Evolutionary conservation across 2,888 invertebrate species (phyloP).

Genomic region (Nematopogon swammerdamellus): DNA sequence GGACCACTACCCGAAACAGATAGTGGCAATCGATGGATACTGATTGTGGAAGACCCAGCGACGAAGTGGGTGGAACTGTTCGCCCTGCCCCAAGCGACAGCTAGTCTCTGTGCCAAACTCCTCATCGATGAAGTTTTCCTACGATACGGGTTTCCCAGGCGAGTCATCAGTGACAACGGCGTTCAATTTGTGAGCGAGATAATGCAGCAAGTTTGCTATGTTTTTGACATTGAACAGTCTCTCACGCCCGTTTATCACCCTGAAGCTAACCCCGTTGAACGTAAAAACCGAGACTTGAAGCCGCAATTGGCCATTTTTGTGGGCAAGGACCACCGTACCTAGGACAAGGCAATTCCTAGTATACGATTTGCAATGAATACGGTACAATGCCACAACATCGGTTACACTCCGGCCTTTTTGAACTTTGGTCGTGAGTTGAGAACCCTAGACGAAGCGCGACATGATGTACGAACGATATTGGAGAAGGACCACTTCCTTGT

Average conservation of each 20-base stretch:
- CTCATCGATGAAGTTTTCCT: constrained; percentile 12
- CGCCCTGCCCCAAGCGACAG: constrained; percentile 12
- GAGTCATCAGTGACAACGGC: constrained; percentile 22
- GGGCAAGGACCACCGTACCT: constrained; percentile 14
- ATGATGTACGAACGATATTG: constrained; percentile 16
- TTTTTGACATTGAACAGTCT: constrained; percentile 16
- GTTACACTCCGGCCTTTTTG: constrained; percentile 19
- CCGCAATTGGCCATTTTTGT: constrained; percentile 18
- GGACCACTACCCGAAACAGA: constrained; percentile 12
- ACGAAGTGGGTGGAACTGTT: constrained; percentile 17
- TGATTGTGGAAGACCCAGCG: constrained; percentile 14
- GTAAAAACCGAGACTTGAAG: constrained; percentile 18
- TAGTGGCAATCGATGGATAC: constrained; percentile 14
- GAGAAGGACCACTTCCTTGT: constrained; percentile 17
- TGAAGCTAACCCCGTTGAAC: constrained; percentile 19
- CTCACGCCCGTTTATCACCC: constrained; percentile 19
- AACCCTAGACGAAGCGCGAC: constrained; percentile 18
- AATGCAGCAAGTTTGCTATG: constrained; percentile 20
- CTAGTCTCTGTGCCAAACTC: constrained; percentile 9
- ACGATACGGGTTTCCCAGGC: constrained; percentile 18
- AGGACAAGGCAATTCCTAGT: constrained; percentile 15
- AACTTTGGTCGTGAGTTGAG: constrained; percentile 24
- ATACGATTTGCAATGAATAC: constrained; percentile 24
- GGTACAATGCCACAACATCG: constrained; percentile 16
- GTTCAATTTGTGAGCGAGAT: constrained; percentile 19